Conservation (phyloP, 2,113 vertebrate species). For the Leptodactylus fuscus region DNA sequence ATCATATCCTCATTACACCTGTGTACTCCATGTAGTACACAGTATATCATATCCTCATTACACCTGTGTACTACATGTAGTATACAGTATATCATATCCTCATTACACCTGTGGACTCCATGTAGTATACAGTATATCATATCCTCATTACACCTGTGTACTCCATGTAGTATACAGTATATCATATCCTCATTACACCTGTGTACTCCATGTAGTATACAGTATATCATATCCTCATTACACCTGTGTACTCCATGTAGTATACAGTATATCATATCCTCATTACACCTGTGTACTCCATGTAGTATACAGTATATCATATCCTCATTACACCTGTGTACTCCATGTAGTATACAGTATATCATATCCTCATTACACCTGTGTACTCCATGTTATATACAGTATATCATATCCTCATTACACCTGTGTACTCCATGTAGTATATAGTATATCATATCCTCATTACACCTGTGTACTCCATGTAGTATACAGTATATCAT, state of each 20-base stretch:
- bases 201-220: neutral
- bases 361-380: neutral
- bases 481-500: neutral
- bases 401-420: neutral
- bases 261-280: neutral
- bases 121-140: neutral
- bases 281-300: neutral
- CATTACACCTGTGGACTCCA: too few relatives aligned
- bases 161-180: neutral
- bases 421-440: neutral
- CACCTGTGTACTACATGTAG: neutral
- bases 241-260: neutral
- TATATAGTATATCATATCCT: neutral
- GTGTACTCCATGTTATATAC: neutral
- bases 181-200: too few relatives aligned
- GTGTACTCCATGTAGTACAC: neutral
- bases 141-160: neutral
- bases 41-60: neutral
- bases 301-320: neutral
- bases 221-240: neutral
- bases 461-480: neutral
- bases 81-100: neutral
- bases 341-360: neutral
- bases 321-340: neutral
- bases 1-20: neutral